Evolutionary conservation across 1,140 invertebrate genomes (phyloP).

Genomic region (Berghia stephanieae): DNA sequence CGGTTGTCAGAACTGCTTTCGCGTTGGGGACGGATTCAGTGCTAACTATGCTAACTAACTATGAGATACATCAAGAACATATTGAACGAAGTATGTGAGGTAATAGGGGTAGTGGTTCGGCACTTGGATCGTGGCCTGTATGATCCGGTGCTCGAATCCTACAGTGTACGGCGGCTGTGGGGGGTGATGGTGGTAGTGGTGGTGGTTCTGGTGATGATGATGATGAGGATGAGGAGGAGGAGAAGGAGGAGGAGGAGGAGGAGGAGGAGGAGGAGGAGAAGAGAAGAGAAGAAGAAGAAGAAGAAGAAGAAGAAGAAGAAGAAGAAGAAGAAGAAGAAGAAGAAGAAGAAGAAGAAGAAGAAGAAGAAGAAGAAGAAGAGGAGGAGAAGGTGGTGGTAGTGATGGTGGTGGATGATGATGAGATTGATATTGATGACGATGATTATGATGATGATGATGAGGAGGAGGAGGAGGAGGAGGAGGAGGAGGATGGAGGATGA

Average conservation of each 20-base stretch:
- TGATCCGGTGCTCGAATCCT: too few relatives aligned
- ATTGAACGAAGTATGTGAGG: not conserved
- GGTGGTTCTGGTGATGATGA: conserved; percentile 5
- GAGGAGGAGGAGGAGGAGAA: not conserved
- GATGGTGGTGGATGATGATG: too few relatives aligned
- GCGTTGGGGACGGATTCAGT: too few relatives aligned
- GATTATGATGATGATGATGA: too few relatives aligned
- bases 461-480: not conserved
- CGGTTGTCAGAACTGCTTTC: too few relatives aligned
- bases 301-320: conserved; percentile 12
- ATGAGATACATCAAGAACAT: not conserved
- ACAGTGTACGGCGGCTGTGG: too few relatives aligned
- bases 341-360: not conserved
- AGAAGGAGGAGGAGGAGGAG: not conserved
- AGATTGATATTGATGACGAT: too few relatives aligned
- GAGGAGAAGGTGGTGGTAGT: not conserved
- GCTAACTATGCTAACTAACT: too few relatives aligned
- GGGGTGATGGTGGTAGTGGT: not conserved
- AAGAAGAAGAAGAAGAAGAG: conserved; percentile 15
- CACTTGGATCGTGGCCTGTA: too few relatives aligned
- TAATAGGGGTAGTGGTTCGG: not conserved
- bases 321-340: not conserved
- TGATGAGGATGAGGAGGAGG: conserved; percentile 7
- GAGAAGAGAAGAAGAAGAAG: conserved; percentile 11
- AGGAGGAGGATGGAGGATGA: conserved; percentile 8